phyloP scores from a whole-genome alignment of 2,888 invertebrate species.

The Pharmacophagus antenor region DNA sequence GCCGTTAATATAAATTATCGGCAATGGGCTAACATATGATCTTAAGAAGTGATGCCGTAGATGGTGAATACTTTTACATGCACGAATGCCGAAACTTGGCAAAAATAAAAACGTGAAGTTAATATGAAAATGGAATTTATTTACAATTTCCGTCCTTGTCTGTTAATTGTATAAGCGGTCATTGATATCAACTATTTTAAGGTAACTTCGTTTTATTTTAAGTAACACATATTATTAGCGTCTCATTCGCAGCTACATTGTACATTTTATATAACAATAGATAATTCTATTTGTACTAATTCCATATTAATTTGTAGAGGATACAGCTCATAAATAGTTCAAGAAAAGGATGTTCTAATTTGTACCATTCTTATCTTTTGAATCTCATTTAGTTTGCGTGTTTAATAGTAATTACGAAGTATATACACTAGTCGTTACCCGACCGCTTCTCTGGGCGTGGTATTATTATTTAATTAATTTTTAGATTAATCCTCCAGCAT shows the following conservation, averaged over 20 bases:
- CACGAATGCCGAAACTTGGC: not conserved
- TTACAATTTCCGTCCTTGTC: not conserved
- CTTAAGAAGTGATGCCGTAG: no score
- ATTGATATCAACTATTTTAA: conserved; percentile 2
- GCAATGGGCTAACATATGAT: no score
- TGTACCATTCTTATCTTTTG: not conserved
- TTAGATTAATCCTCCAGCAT: no score
- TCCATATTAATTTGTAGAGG: not conserved
- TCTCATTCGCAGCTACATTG: not conserved
- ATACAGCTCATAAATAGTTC: not conserved
- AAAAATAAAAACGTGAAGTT: not conserved
- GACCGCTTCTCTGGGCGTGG: no score
- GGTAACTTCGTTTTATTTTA: conserved; percentile 4
- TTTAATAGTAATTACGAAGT: not conserved
- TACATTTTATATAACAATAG: not conserved
- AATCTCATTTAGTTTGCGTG: not conserved
- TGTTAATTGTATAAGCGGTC: not conserved
- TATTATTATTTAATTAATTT: no score
- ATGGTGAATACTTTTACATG: no score
- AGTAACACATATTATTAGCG: not conserved
- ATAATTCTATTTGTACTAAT: not conserved
- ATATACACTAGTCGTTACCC: not conserved
- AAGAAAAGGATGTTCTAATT: not conserved
- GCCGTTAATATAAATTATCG: no score
- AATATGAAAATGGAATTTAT: not conserved